phyloP scores from a whole-genome alignment of 1,140 invertebrate genomes.

The Leguminivora glycinivorella region DNA sequence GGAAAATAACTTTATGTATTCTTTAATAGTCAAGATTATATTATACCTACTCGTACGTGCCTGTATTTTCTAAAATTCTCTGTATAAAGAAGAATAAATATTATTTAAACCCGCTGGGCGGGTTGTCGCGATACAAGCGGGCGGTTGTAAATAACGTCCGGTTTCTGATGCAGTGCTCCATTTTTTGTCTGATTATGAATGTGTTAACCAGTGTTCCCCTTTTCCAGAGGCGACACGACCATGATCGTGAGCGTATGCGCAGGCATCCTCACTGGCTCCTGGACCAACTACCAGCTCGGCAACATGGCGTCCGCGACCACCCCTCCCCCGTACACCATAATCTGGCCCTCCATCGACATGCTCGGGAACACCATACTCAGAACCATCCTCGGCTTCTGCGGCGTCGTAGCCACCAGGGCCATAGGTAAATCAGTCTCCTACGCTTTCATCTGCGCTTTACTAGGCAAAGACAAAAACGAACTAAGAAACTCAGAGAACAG shows the following conservation, averaged over 20 bases:
- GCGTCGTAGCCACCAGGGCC: slow-evolving; percentile 84
- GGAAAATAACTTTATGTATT: too few relatives aligned
- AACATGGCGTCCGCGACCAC: slow-evolving; percentile 79
- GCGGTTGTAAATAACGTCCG: too few relatives aligned
- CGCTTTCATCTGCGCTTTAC: slow-evolving; percentile 83
- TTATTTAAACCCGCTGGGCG: too few relatives aligned
- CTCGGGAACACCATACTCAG: slow-evolving; percentile 83
- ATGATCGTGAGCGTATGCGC: slow-evolving; percentile 89
- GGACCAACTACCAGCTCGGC: slow-evolving; percentile 90
- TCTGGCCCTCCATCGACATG: slow-evolving; percentile 88
- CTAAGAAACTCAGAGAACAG: slow-evolving; percentile 82
- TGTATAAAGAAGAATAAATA: too few relatives aligned
- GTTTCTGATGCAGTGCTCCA: too few relatives aligned
- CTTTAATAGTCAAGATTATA: too few relatives aligned
- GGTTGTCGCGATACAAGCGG: too few relatives aligned
- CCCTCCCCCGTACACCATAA: slow-evolving; percentile 85
- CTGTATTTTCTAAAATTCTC: too few relatives aligned
- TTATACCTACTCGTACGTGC: too few relatives aligned
- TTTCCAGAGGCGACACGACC: slow-evolving; percentile 90
- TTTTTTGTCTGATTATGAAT: too few relatives aligned
- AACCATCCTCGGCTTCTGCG: slow-evolving; percentile 86
- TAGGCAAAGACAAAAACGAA: slow-evolving; percentile 83
- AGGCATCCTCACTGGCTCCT: slow-evolving; percentile 89
- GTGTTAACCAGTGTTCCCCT: not conserved
- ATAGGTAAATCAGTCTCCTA: slow-evolving; percentile 86